These are phyloP conservation scores for Tenthredo livida DNA, from an alignment of 2,888 invertebrate genomes.

Conservation along the genomic window DNA sequence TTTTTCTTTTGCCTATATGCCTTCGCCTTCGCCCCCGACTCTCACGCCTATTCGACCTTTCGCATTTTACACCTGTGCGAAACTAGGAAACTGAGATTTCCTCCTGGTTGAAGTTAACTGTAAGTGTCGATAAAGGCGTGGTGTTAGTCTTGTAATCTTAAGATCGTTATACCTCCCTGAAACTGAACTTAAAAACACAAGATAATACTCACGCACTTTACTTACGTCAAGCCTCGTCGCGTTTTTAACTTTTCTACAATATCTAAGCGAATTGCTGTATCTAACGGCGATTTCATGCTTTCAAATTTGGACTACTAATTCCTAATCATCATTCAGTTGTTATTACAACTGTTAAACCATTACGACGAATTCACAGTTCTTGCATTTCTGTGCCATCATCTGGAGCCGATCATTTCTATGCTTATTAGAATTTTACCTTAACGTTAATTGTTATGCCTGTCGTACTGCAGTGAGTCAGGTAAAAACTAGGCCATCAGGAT, in stretches of 20 bases:
- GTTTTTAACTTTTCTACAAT: not conserved
- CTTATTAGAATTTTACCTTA: not conserved
- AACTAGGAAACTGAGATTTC: conserved; percentile 34
- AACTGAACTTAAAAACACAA: not conserved
- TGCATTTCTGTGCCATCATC: conserved; percentile 33
- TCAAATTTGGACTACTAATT: conserved; percentile 38
- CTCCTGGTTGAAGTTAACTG: not conserved
- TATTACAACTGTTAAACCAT: conserved; percentile 25
- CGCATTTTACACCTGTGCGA: conserved; percentile 24
- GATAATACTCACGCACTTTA: conserved; percentile 21
- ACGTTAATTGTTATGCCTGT: not conserved
- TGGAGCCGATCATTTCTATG: not conserved
- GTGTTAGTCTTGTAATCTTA: conserved; percentile 6
- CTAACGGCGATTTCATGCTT: conserved; percentile 22
- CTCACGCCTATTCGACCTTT: conserved; percentile 24
- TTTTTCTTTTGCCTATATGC: not conserved
- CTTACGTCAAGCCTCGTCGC: not conserved
- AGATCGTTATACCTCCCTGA: not conserved
- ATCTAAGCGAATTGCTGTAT: not conserved
- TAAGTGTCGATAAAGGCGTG: conserved; percentile 16
- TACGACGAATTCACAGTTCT: conserved; percentile 23
- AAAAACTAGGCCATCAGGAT: conserved; percentile 29
- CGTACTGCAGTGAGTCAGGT: conserved; percentile 18
- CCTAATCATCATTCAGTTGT: conserved; percentile 31
- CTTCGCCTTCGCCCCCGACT: not conserved